Conservation (phyloP, 2,888 invertebrate genomes). For the Limnephilus rhombicus region DNA sequence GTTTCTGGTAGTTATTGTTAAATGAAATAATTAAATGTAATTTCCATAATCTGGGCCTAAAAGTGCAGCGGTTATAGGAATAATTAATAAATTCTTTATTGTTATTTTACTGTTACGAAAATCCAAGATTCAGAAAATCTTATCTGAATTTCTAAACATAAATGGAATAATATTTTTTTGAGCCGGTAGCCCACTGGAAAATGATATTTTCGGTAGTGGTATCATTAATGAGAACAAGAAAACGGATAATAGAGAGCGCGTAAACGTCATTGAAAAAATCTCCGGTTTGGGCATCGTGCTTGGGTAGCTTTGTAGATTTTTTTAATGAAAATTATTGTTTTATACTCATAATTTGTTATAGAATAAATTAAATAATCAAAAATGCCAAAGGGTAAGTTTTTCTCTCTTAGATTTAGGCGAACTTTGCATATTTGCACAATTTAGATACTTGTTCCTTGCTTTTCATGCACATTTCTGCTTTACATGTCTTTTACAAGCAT, state of each 20-base stretch:
- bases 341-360: constrained; percentile 46
- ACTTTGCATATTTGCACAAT: constrained; percentile 39
- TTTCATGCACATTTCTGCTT: not conserved
- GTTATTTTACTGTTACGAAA: not conserved
- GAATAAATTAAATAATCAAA: constrained; percentile 49
- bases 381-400: constrained; percentile 61
- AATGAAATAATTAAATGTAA: too few species aligned
- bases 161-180: not conserved
- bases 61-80: too few species aligned
- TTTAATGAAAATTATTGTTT: constrained; percentile 54
- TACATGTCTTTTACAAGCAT: not conserved
- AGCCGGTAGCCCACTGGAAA: not conserved
- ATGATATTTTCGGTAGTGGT: constrained; percentile 48
- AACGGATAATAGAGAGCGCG: constrained; percentile 40
- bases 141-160: not conserved
- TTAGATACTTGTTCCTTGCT: constrained; percentile 37
- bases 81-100: too few species aligned
- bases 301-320: constrained; percentile 45
- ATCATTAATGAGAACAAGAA: constrained; percentile 32
- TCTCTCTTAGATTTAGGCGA: not conserved
- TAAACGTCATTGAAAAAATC: constrained; percentile 59
- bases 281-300: constrained; percentile 57
- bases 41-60: too few species aligned
- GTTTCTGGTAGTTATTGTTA: too few species aligned
- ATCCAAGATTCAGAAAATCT: not conserved